A percentile compares a stretch with the other conserved stretches of the same genome.
phyloP scores from a whole-genome alignment of 2,113 vertebrate genomes.

The Pelmatolapia mariae region DNA sequence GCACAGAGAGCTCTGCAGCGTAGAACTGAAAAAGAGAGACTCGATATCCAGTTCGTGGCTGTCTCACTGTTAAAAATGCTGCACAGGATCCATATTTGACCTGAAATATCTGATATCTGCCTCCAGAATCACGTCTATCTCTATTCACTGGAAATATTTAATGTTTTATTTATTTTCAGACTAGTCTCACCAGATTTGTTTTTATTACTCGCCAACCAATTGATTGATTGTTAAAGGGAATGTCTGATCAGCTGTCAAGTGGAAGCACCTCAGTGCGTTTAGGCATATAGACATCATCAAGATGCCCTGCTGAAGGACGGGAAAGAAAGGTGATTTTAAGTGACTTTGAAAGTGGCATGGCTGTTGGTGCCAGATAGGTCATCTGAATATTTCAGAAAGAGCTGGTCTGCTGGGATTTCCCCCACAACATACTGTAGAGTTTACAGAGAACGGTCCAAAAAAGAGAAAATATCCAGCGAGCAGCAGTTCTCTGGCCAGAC shows the following conservation, averaged over 20 bases:
- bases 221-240: background rate
- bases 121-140: background rate
- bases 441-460: background rate
- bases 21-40: constrained; percentile 4
- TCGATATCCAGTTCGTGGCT: background rate
- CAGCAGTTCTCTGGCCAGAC: background rate
- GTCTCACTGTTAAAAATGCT: background rate
- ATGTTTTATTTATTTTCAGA: background rate
- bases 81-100: background rate
- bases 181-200: background rate
- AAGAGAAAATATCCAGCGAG: background rate
- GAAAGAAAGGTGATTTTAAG: background rate
- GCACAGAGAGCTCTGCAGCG: background rate
- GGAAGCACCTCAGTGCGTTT: background rate
- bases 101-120: background rate
- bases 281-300: background rate
- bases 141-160: background rate
- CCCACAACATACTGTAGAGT: background rate
- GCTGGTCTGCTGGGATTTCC: background rate
- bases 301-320: background rate
- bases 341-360: background rate
- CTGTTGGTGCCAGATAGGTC: background rate
- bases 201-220: background rate
- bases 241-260: background rate
- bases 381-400: background rate